A percentile compares a stretch with the other conserved stretches of the same genome.
Conservation (phyloP, 2,113 vertebrate genomes). For the Oreochromis niloticus region DNA sequence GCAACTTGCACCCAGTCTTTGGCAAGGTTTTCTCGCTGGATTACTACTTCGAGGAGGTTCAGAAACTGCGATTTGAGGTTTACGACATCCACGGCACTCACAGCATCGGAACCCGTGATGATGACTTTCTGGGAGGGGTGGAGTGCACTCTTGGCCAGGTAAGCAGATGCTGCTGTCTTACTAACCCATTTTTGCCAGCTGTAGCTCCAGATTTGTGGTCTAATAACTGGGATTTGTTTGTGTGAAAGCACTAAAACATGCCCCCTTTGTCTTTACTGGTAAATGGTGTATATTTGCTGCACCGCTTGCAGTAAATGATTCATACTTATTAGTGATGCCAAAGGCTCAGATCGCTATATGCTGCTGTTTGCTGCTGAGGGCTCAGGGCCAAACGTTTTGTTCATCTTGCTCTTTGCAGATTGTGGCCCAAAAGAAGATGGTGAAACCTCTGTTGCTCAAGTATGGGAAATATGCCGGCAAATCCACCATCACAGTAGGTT, state of each 20-base stretch:
- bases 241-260: neutral
- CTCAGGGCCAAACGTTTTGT: neutral
- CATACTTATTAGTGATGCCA: neutral
- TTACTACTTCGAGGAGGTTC: slow-evolving; percentile 94
- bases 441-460: slow-evolving; percentile 84
- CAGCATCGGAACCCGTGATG: slow-evolving; percentile 80
- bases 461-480: slow-evolving; percentile 90
- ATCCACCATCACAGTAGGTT: slow-evolving; percentile 88
- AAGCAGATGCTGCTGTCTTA: slow-evolving; percentile 49
- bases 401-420: slow-evolving; percentile 74
- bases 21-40: slow-evolving; percentile 89
- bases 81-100: slow-evolving; percentile 88
- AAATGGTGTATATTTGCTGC: neutral
- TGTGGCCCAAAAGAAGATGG: slow-evolving; percentile 91
- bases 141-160: slow-evolving; percentile 95
- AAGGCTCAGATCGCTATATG: slow-evolving; percentile 7
- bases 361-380: neutral
- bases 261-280: neutral
- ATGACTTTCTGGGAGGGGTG: slow-evolving; percentile 89
- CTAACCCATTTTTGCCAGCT: neutral
- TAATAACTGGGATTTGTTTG: neutral
- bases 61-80: slow-evolving; percentile 91
- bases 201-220: neutral
- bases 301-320: neutral
- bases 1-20: slow-evolving; percentile 90